phyloP scores from a whole-genome alignment of 1,140 invertebrate genomes.

The Temnothorax longispinosus region DNA sequence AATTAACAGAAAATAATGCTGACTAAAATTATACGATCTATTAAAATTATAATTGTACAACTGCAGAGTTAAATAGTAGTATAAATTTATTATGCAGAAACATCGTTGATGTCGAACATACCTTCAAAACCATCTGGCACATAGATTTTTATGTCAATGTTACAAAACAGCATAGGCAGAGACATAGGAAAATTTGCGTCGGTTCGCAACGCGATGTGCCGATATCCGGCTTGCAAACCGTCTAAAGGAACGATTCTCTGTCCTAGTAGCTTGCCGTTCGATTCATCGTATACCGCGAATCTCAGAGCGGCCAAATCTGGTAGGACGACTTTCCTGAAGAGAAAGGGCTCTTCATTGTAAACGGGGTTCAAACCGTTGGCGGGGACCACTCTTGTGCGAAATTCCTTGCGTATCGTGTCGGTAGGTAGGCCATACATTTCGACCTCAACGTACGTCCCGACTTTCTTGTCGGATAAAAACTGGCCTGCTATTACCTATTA shows the following conservation, averaged over 20 bases:
- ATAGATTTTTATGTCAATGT: conserved; percentile 99
- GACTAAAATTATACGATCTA: neutral
- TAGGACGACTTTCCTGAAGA: conserved; percentile 98
- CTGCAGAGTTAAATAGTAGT: neutral
- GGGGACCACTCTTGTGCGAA: conserved; percentile 97
- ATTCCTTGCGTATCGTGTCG: conserved; percentile 99
- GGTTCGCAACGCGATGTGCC: conserved; percentile 98
- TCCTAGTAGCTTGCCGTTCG: conserved; percentile 97
- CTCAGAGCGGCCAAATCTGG: conserved; percentile 98
- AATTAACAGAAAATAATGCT: neutral
- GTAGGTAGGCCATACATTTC: conserved; percentile 99
- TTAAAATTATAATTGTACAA: neutral
- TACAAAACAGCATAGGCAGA: conserved; percentile 99
- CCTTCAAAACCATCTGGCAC: conserved; percentile 99
- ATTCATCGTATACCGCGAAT: conserved; percentile 99
- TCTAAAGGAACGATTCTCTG: conserved; percentile 99
- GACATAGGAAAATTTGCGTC: conserved; percentile 99
- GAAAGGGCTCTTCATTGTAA: conserved; percentile 99
- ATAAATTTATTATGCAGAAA: neutral
- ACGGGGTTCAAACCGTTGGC: conserved; percentile 98
- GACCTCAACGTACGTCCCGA: conserved; percentile 99
- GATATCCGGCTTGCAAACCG: conserved; percentile 98
- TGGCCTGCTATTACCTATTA: conserved; percentile 98
- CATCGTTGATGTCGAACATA: conserved; percentile 77
- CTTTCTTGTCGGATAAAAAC: conserved; percentile 99